Evolutionary conservation across 2,113 vertebrate species (phyloP), one percentile per base, ranked within the genome.

Genomic region (Brachionichthys hirsutus): DNA sequence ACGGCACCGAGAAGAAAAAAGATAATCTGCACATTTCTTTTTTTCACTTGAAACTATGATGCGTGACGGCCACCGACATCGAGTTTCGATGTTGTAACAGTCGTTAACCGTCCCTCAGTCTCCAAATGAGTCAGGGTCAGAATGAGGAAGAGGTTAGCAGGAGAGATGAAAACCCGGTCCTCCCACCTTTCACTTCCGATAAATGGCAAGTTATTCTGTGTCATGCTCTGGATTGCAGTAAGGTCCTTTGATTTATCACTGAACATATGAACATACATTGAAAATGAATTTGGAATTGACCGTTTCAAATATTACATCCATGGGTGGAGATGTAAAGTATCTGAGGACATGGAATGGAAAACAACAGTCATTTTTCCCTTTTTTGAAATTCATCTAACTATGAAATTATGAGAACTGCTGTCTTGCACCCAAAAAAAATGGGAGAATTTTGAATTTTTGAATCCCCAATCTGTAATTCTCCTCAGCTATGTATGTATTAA

Each of bases 81-180:
- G 2, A 68, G 88, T 90, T 87, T 89, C 78, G 83, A 83, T 90
- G 86, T 81, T 14, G 78, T 84, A 89, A 89, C 57, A 62, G 61
- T 35, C 2, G 34, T 77, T 50, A 79, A 85, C 79, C 49, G 85
- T 69, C 51, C 60, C 45, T 65, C 1, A 0, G 70, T 71, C 51
- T 66, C n/a, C 3, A 48, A 54, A 65, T 88, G 84, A 90, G 61
- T 90, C 87, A 86, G 70, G 60, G 47, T 77, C 66, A 79, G 60
- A 88, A 88, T 77, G 83, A 80, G 87, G 87, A 90, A 89, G 81
- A 77, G 75, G 66, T 75, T 41, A 49, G 47, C 49, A 64, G 17
- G 51, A 67, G 47, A 63, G 68, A 67, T 77, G 74, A 82, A 73
- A 73, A 82, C 51, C 17, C 1, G 0, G 45, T 62, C 52, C 65